Evolutionary conservation across 2,888 invertebrate species (phyloP), one percentile per base, ranked within the genome.

Genomic region (Galerucella nymphaeae): DNA sequence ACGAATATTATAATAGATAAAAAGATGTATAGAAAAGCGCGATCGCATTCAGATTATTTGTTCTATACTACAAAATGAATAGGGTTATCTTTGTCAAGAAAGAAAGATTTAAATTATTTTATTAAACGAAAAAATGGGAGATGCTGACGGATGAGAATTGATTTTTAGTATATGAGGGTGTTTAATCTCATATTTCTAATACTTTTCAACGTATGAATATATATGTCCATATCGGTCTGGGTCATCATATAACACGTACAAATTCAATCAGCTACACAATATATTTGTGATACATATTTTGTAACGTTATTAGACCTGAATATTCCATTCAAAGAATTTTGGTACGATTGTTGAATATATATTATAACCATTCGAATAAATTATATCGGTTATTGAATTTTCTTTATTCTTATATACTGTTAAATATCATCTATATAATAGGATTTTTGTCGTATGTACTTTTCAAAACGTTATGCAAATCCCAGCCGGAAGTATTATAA

Each of bases 241-340:
- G 53, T 53, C 53, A 53, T 53, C n/a, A 10, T 16, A 16, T 53
- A 5, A 53, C 14, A 14, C n/a, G n/a, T n/a, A n/a, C n/a, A 48
- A 48, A 48, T 14, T 4, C 8, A 48, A 23, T 55, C 55, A 55
- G 1, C 18, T 1, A 55, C 20, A 55, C 20, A 58, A 58, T 58
- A 58, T 30, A 5, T 58, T 16, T 11, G 23, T 30, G 58, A 13
- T 58, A 23, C 13, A 30, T 23, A 30, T 23, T 58, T 11, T 11
- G 30, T 58, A 58, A 30, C 58, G 58, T 58, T 58, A 58, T 58
- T 58, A 58, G 58, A 58, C 58, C 30, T 30, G 8, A 58, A 58
- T 58, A n/a, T 58, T 58, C 30, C 23, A 16, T 14, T 58, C 13
- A 58, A 58, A 23, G 58, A 58, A 58, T 14, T 58, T 58, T n/a